A percentile compares a stretch with the other conserved stretches of the same genome.
Evolutionary conservation across 2,888 invertebrate genomes (phyloP).

Genomic region (Vannuccia rotundouncinata): DNA sequence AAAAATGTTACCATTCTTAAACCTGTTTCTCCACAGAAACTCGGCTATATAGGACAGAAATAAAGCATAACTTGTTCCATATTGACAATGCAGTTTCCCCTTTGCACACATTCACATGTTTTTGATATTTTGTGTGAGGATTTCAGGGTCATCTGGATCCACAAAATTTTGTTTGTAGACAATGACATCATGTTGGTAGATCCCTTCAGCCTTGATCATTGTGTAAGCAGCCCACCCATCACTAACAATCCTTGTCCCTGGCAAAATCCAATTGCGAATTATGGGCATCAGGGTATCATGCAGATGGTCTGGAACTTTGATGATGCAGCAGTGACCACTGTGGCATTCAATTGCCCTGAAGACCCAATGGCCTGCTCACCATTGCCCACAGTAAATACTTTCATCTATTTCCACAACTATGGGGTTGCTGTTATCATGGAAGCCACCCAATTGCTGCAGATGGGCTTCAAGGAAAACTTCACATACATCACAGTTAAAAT

Average conservation of each 20-base stretch:
- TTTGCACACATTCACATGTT: not conserved
- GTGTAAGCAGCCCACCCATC: not conserved
- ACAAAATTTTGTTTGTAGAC: not conserved
- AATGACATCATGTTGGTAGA: not conserved
- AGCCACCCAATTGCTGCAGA: not conserved
- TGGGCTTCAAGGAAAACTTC: not conserved
- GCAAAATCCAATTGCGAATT: not conserved
- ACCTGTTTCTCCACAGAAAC: not conserved
- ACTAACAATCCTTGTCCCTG: not conserved
- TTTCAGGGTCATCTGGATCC: not conserved
- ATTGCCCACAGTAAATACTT: not conserved
- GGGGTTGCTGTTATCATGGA: not conserved
- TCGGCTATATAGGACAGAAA: not conserved
- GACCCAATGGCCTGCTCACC: not conserved
- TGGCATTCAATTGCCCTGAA: not conserved
- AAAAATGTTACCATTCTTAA: not conserved
- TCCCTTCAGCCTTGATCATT: not conserved
- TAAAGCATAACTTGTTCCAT: not conserved
- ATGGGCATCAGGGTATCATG: not conserved
- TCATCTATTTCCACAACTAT: not conserved
- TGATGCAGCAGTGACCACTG: not conserved
- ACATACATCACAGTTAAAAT: slow-evolving; percentile 9
- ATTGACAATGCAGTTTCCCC: not conserved
- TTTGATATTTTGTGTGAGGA: not conserved
- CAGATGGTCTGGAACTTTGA: not conserved